Base-by-base conservation (phyloP, 2,797 vertebrate species). In the Euthynnus affinis region DNA sequence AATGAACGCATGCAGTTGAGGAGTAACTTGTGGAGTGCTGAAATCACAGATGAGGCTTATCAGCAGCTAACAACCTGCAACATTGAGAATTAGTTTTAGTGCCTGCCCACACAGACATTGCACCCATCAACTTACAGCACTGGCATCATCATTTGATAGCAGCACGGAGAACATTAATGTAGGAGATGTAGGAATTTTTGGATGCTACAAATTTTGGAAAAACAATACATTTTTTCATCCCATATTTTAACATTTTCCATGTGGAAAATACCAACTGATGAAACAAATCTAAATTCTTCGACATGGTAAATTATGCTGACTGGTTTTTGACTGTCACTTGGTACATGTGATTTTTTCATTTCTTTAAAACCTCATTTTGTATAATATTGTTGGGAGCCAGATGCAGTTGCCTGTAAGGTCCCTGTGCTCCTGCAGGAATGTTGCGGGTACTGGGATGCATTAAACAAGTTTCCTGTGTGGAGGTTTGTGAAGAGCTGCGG, bases 401-500 rank as follows among this genome's bases (percentile, higher is more conserved):
- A 78, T 83, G 57, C 25, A 25, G 58, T 68, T 2, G 3, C 42
- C 61, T 72, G 25, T 40, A 49, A 56, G 48, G 48, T 42, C 34
- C 22, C 51, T 56, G 46, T 44, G 62, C 66, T 77, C n/a, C 58
- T 69, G 63, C 68, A 49, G 71, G 46, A 86, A 84, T 80, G 60
- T 61, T 46, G 40, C 6, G 5, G 52, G 29, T 29, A 57, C 78
- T 77, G 75, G 78, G 58, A 68, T 13, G 0, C 46, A 73, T 75
- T 69, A 63, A 69, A 53, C 34, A n/a, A 20, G 55, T 9, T 63
- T 82, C 79, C 76, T 78, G 53, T 70, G 37, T 48, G 53, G 8
- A 70, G 46, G 6, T 73, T 65, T 69, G 29, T 55, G 32, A n/a
- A 29, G 53, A 49, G 61, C 78, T 74, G 20, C 20, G 65, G 74